Conservation (phyloP, 2,888 invertebrate genomes). For the Trachelus stipa region DNA sequence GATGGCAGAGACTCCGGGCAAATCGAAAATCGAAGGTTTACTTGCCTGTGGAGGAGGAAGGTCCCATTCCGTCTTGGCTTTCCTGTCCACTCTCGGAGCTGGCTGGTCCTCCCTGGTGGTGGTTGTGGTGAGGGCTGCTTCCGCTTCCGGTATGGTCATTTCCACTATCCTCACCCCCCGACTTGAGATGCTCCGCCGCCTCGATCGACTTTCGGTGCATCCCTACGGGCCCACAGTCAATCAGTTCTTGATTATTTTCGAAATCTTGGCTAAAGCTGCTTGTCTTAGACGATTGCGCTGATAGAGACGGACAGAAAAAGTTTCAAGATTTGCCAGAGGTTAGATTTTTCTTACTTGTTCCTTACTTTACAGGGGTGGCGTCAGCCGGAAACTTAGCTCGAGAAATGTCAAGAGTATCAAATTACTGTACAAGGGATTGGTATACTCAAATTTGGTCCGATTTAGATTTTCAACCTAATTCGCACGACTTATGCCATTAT, state of each 20-base stretch:
- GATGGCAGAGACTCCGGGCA: not conserved
- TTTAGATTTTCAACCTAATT: not conserved
- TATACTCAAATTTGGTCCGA: not conserved
- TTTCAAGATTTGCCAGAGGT: constrained; percentile 36
- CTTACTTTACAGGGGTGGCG: constrained; percentile 2
- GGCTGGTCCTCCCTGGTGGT: constrained; percentile 61
- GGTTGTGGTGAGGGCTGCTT: constrained; percentile 60
- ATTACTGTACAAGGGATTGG: not conserved
- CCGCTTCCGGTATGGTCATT: constrained; percentile 65
- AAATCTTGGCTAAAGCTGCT: constrained; percentile 66
- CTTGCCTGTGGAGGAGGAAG: constrained; percentile 56
- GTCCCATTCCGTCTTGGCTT: constrained; percentile 63
- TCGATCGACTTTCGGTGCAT: constrained; percentile 99
- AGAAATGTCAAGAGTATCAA: not conserved
- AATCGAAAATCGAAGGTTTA: constrained; percentile 8
- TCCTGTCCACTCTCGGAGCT: constrained; percentile 64
- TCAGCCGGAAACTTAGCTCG: not conserved
- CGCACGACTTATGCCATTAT: not conserved
- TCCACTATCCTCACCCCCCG: constrained; percentile 77
- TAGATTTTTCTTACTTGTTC: not conserved
- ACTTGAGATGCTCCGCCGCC: constrained; percentile 95
- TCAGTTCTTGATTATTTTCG: constrained; percentile 66
- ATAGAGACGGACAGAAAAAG: constrained; percentile 65
- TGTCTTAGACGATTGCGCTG: constrained; percentile 67
- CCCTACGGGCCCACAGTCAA: constrained; percentile 76